Base-by-base conservation (phyloP, 2,888 invertebrate species). In the Acanthosepion pharaonis region DNA sequence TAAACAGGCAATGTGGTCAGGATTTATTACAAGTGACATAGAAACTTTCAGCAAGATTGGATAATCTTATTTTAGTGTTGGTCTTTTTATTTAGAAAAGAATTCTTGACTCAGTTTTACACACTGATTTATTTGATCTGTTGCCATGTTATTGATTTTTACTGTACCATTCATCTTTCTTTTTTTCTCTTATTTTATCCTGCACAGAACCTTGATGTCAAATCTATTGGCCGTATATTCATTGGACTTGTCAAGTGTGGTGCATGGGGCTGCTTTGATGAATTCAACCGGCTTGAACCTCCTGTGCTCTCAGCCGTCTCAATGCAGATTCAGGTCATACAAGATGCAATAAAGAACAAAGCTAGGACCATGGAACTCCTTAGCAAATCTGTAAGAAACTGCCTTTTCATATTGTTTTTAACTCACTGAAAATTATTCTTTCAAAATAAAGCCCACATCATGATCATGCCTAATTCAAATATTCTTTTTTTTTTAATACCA, bases 251-350 rank as follows among this genome's bases (percentile, higher is more conserved):
- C 0, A 98, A 99, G 97, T 97, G 97, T 96, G 97, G 97, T 93
- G 99, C 99, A 23, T 99, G 99, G 99, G 99, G 98, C 53, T 99
- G 99, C 97, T 99, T 99, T 97, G 99, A 99, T 97, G 99, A 99
- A 98, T 99, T 99, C 98, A 99, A 99, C 98, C 98, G 99, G 1
- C 98, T 99, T 64, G 99, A 99, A 96, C 99, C 99, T 97, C 98
- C 98, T 92, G 99, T 99, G 0, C 98, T 99, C 93, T 99, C 99
- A 1, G 98, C 99, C 0, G 98, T 99, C 59, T 99, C 99, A 15
- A 99, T 99, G 98, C 98, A 99, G 97, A 98, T 99, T 95, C 98
- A 99, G 96, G 98, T 99, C 9, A 98, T 99, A 95, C 99, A 99
- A 97, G 98, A 98, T 95, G 98, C 99, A 5, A 98, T 99, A 94